phyloP scores from a whole-genome alignment of 2,888 invertebrate genomes.

The Aproaerema taeniolella region DNA sequence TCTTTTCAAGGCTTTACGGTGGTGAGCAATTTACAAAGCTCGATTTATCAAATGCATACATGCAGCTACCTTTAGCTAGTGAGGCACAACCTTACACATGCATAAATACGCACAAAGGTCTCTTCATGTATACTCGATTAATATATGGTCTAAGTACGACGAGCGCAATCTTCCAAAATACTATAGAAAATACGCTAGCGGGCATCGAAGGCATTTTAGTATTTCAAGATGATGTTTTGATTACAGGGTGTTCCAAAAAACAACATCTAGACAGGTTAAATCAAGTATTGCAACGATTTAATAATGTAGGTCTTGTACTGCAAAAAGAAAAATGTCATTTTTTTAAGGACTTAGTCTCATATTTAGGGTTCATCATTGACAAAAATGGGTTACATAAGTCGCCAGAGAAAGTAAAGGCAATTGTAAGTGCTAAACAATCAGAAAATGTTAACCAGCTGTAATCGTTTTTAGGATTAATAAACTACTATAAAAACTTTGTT shows the following conservation, averaged over 20 bases:
- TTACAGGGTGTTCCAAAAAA: background rate
- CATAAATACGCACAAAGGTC: background rate
- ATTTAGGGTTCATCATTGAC: conserved; percentile 10
- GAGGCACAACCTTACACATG: conserved; percentile 7
- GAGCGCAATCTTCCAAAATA: background rate
- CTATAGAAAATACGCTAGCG: background rate
- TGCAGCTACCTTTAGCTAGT: conserved; percentile 17
- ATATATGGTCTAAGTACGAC: background rate
- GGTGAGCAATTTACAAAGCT: conserved; percentile 17
- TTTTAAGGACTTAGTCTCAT: conserved; percentile 1
- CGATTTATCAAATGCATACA: conserved; percentile 21
- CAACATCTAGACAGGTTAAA: background rate
- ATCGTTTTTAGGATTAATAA: conserved; percentile 3
- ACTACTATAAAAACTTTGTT: conserved; percentile 3
- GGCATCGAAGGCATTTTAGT: conserved; percentile 1
- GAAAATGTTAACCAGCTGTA: background rate
- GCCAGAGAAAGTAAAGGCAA: conserved; percentile 4
- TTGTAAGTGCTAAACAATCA: background rate
- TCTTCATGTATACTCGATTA: background rate
- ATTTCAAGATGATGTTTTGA: background rate
- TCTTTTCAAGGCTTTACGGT: conserved; percentile 19
- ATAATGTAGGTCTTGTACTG: background rate
- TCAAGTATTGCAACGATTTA: background rate
- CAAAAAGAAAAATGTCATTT: conserved; percentile 1
- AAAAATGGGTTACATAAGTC: conserved; percentile 9